phyloP scores from a whole-genome alignment of 2,113 vertebrate species.

The Martes martes region DNA sequence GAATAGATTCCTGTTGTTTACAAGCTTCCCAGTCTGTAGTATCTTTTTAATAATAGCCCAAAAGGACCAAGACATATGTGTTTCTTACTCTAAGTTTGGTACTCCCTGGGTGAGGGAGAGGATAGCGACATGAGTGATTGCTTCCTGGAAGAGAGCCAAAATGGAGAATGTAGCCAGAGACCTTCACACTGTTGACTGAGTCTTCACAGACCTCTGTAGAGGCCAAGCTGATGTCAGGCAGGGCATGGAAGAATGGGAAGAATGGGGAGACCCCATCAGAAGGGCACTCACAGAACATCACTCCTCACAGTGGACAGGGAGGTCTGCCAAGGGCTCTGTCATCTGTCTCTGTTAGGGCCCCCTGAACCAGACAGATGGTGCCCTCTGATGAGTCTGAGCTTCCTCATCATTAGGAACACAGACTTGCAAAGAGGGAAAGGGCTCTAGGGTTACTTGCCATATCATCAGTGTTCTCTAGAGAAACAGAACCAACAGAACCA shows the following conservation, averaged over 20 bases:
- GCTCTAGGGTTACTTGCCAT: no score
- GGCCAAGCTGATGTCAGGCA: no score
- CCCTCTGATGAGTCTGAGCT: background rate
- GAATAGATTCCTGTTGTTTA: background rate
- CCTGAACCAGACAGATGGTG: background rate
- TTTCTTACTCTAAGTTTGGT: background rate
- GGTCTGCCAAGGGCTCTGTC: fast-evolving
- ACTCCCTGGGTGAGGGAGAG: background rate
- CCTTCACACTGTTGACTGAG: background rate
- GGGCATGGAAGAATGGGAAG: background rate
- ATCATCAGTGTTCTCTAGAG: background rate
- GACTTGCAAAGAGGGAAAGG: background rate
- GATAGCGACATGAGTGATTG: no score
- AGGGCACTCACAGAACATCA: no score
- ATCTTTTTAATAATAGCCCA: background rate
- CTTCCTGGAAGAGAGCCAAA: background rate
- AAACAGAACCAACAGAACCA: background rate
- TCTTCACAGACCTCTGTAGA: background rate
- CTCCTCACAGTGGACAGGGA: background rate
- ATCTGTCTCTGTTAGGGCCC: background rate
- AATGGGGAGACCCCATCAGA: background rate
- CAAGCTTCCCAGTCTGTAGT: background rate
- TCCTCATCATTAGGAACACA: background rate
- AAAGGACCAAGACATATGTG: background rate
- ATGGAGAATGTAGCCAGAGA: background rate